Percentiles rank a stretch among this genome's conserved stretches.
Conservation (phyloP, 1,140 invertebrate species). For the Choristoneura fumiferana region DNA sequence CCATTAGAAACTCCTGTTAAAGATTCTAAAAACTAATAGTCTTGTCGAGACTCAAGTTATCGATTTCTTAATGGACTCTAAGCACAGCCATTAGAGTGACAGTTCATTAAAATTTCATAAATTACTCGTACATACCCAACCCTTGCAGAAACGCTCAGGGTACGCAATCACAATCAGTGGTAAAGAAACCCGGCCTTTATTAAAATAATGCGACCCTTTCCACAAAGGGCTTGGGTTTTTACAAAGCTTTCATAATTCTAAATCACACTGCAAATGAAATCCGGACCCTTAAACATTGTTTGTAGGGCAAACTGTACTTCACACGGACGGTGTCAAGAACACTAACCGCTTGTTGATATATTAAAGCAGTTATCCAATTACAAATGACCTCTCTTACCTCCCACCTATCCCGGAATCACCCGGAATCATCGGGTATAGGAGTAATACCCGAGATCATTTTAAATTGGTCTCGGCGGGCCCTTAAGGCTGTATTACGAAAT, state of each 20-base stretch:
- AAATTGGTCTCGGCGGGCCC: constrained; percentile 19
- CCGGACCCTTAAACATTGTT: constrained; percentile 25
- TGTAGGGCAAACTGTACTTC: constrained; percentile 36
- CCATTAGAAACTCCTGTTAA: too few relatives aligned
- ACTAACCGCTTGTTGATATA: constrained; percentile 49
- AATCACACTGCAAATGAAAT: constrained; percentile 33
- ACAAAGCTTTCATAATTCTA: constrained; percentile 27
- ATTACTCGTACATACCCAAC: too few relatives aligned
- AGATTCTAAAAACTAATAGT: too few relatives aligned
- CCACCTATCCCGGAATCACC: too few relatives aligned
- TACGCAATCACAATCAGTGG: constrained; percentile 7
- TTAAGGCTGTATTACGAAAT: constrained; percentile 37
- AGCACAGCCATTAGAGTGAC: too few relatives aligned
- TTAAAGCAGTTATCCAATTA: constrained; percentile 20
- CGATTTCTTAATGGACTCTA: too few relatives aligned
- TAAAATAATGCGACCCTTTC: constrained; percentile 2
- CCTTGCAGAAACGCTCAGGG: neutral
- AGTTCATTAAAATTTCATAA: too few relatives aligned
- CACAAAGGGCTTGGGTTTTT: constrained; percentile 29
- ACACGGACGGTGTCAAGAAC: constrained; percentile 40
- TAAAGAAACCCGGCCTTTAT: constrained; percentile 3
- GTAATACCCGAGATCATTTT: neutral
- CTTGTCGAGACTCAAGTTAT: too few relatives aligned
- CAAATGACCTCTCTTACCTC: neutral
- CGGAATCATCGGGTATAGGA: too few relatives aligned